A percentile compares a stretch with the other conserved stretches of the same genome.
Conservation (phyloP, 2,888 invertebrate species). For the Pollenia angustigena region DNA sequence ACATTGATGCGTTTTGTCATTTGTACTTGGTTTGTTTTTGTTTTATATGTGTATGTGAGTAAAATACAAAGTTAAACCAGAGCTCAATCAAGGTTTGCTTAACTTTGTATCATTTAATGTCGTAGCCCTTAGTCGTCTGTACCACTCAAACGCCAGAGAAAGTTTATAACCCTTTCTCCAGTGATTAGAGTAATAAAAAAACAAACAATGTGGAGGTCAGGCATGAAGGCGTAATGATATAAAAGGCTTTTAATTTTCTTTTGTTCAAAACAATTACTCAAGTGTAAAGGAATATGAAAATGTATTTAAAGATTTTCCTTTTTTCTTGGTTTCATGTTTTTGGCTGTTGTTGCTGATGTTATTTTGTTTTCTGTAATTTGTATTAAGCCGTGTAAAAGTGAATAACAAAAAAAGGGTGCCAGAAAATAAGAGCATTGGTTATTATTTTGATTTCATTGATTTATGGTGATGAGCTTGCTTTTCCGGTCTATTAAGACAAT, state of each 20-base stretch:
- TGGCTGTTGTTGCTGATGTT: constrained; percentile 13
- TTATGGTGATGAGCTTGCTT: constrained; percentile 65
- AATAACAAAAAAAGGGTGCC: not conserved
- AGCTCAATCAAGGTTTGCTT: constrained; percentile 45
- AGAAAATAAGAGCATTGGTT: constrained; percentile 24
- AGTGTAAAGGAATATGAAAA: constrained; percentile 57
- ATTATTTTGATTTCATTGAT: constrained; percentile 66
- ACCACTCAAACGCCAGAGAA: no score
- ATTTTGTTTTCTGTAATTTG: constrained; percentile 12
- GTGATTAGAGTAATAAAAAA: not conserved
- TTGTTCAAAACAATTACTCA: constrained; percentile 45
- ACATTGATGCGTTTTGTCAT: constrained; percentile 46
- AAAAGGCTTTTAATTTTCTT: constrained; percentile 12
- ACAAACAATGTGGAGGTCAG: constrained; percentile 1
- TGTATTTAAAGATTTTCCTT: constrained; percentile 53
- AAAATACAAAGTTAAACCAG: constrained; percentile 29
- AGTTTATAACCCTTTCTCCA: no score
- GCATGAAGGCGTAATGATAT: not conserved
- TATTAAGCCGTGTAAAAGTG: not conserved
- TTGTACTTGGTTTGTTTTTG: no score
- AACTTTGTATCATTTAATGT: constrained; percentile 14
- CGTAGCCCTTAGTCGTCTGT: no score
- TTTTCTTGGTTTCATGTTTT: constrained; percentile 33
- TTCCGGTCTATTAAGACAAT: constrained; percentile 61
- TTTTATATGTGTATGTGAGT: constrained; percentile 40